Evolutionary conservation across 2,888 invertebrate genomes (phyloP), one percentile per base, ranked within the genome.

Genomic region (Leptopterna dolabrata): DNA sequence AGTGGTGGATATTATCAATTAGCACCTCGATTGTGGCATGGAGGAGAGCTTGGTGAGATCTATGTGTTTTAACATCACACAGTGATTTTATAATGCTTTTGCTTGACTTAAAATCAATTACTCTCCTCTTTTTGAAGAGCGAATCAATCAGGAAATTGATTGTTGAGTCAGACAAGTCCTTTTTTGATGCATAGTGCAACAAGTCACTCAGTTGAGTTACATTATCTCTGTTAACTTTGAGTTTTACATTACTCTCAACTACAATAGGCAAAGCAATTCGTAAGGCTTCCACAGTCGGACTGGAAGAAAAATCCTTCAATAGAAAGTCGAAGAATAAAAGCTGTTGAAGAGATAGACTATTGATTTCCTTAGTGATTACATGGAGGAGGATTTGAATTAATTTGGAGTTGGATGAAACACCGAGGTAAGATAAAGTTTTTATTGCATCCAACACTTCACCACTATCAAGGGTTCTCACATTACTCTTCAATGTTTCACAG

Each of bases 321-420:
- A 95, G 90, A 90, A 94, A 94, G 90, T 95, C 93, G 19, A 95
- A 86, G 90, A 94, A 95, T 90, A 94, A 93, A 43, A 95, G 93
- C 90, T 95, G 94, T 2, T 93, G 91, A 29, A 95, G 91, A 88
- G 92, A 93, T 14, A 96, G 90, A 63, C 93, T 90, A 91, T 95
- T 95, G 14, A 95, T 92, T 88, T 94, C 93, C 84, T 93, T 92
- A 73, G 94, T 91, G 19, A 96, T 91, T 55, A 95, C 91, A 90
- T 95, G 95, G 14, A 96, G 92, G 88, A 95, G 91, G 0, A 94
- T 93, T 91, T 95, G 94, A 24, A 94, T 92, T 41, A 96, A 93
- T 0, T 93, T 91, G 73, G 94, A 94, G 51, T 94, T 92, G 0
- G 93, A 91, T 0, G 94, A 93, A 0, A 95, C 93, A 13, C 93